These are phyloP conservation scores for Lordiphosa stackelbergi DNA, from an alignment of 1,140 invertebrate species.

Conservation along the genomic window DNA sequence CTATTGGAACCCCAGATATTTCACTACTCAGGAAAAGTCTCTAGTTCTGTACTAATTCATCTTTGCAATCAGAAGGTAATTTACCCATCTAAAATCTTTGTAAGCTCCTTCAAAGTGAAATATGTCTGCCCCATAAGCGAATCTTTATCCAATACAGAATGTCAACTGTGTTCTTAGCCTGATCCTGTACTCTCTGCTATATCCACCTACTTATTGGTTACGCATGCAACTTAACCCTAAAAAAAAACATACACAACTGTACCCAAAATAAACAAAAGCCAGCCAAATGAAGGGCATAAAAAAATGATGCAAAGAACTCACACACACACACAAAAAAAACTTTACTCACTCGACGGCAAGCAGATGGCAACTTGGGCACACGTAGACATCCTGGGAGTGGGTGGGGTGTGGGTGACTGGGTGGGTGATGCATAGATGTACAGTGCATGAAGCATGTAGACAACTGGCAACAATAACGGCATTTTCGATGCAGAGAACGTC, in stretches of 20 bases:
- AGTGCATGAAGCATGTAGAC: conserved; percentile 58
- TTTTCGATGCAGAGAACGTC: conserved; percentile 51
- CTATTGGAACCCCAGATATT: too few species aligned
- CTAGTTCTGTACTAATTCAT: too few species aligned
- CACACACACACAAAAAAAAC: conserved; percentile 38
- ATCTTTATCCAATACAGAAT: too few species aligned
- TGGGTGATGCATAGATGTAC: conserved; percentile 26
- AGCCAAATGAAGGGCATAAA: conserved; percentile 67
- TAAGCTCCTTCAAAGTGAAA: too few species aligned
- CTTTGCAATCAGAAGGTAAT: too few species aligned
- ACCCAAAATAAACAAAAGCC: conserved; percentile 65
- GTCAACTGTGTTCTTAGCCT: too few species aligned
- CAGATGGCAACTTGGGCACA: conserved; percentile 27
- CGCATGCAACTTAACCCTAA: conserved; percentile 49
- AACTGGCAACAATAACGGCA: conserved; percentile 73
- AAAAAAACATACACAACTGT: conserved; percentile 51
- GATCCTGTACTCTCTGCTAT: not conserved
- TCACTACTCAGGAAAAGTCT: too few species aligned
- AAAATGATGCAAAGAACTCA: conserved; percentile 53
- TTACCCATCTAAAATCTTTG: too few species aligned
- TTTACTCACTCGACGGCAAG: conserved; percentile 62
- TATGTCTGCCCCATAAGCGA: too few species aligned
- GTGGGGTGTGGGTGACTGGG: conserved; percentile 8
- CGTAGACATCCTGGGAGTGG: conserved; percentile 10
- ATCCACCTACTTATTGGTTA: conserved; percentile 21